A percentile compares a stretch with the other conserved stretches of the same genome.
phyloP scores from a whole-genome alignment of 2,888 invertebrate genomes.

The Gibbula magus region DNA sequence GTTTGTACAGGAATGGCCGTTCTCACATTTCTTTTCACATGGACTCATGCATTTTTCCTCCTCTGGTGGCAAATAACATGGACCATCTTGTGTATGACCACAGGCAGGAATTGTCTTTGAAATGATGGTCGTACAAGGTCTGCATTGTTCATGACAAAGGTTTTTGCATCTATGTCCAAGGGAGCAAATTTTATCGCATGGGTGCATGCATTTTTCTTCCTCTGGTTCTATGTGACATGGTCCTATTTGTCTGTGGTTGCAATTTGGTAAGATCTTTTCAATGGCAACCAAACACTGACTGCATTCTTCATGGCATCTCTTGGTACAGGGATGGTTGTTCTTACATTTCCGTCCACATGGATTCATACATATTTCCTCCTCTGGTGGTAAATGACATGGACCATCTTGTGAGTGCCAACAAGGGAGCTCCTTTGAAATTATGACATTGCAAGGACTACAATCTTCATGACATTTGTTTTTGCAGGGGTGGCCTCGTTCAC shows the following conservation, averaged over 20 bases:
- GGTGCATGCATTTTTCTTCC: background rate
- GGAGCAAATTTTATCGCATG: background rate
- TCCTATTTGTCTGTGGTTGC: conserved; percentile 45
- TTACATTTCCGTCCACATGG: conserved; percentile 36
- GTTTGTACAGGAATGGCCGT: conserved; percentile 59
- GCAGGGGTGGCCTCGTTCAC: conserved; percentile 70
- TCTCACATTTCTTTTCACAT: conserved; percentile 41
- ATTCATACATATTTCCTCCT: background rate
- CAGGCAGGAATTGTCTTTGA: conserved; percentile 38
- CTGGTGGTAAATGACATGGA: conserved; percentile 1
- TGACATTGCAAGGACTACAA: conserved; percentile 9
- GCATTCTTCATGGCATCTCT: conserved; percentile 76
- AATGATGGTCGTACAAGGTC: conserved; percentile 39
- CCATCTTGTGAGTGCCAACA: conserved; percentile 30
- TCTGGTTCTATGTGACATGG: conserved; percentile 37
- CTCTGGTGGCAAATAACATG: conserved; percentile 7
- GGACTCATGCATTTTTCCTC: background rate
- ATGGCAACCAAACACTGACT: background rate
- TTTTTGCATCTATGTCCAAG: background rate
- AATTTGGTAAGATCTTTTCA: conserved; percentile 36
- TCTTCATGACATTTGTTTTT: conserved; percentile 51
- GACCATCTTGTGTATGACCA: conserved; percentile 25
- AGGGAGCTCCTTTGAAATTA: too few relatives aligned
- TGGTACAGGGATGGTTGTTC: conserved; percentile 53
- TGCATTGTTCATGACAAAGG: conserved; percentile 42